Evolutionary conservation across 2,888 invertebrate genomes (phyloP).

Genomic region (Acleris literana): DNA sequence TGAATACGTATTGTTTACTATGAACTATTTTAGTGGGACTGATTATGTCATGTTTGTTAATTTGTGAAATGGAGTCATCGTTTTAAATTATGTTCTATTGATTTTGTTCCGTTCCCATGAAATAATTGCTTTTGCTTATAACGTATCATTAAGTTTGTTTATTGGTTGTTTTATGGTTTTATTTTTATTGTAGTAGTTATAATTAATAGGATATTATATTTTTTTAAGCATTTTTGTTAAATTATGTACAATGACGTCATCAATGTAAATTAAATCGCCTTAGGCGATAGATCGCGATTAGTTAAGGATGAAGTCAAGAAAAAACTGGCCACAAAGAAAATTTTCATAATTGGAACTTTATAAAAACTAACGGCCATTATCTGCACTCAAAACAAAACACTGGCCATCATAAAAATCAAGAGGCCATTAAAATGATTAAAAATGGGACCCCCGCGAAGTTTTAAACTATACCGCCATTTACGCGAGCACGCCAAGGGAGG

Average conservation of each 20-base stretch:
- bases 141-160: constrained; percentile 29
- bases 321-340: constrained; percentile 7
- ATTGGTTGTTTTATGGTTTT: constrained; percentile 18
- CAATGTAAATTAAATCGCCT: too few relatives aligned
- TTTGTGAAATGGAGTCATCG: constrained; percentile 60
- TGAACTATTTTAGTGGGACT: constrained; percentile 45
- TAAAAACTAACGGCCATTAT: constrained; percentile 29
- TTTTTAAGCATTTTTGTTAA: constrained; percentile 11
- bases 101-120: constrained; percentile 57
- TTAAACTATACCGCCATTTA: constrained; percentile 50
- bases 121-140: constrained; percentile 38
- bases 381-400: constrained; percentile 27
- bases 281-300: background rate
- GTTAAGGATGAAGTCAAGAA: background rate
- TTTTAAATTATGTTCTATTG: constrained; percentile 48
- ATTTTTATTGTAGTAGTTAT: constrained; percentile 14
- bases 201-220: background rate
- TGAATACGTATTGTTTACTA: constrained; percentile 29
- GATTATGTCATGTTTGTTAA: constrained; percentile 68
- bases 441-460: constrained; percentile 30
- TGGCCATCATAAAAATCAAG: constrained; percentile 35
- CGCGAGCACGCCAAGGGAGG: constrained; percentile 19
- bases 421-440: constrained; percentile 34
- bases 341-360: constrained; percentile 20
- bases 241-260: background rate